Evolutionary conservation across 2,888 invertebrate genomes (phyloP).

Genomic region (Drosophila villosipedis): DNA sequence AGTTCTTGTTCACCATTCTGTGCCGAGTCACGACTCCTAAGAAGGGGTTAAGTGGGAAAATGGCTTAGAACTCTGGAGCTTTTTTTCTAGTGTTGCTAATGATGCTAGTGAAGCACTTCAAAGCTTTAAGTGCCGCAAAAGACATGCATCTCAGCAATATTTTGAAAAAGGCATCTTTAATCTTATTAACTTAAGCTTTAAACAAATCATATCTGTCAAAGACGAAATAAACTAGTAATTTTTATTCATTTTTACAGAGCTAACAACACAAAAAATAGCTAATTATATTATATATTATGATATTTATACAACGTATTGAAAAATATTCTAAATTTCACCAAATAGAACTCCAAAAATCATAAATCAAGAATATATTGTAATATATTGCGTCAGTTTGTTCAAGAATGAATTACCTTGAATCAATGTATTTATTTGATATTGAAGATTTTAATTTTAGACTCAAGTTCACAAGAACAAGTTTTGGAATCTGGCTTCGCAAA

Average conservation of each 20-base stretch:
- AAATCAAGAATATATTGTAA: background rate
- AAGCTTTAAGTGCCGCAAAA: conserved; percentile 28
- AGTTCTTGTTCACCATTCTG: conserved; percentile 58
- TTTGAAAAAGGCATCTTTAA: conserved; percentile 6
- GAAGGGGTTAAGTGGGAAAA: conserved; percentile 51
- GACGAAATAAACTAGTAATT: background rate
- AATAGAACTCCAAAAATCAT: background rate
- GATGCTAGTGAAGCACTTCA: conserved; percentile 43
- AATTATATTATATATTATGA: background rate
- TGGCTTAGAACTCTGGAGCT: conserved; percentile 22
- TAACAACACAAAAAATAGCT: background rate
- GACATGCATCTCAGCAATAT: conserved; percentile 30
- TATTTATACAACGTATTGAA: background rate
- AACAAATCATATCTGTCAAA: background rate
- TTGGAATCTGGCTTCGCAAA: background rate
- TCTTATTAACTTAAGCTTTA: background rate
- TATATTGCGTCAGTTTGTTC: background rate
- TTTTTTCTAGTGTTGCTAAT: conserved; percentile 5
- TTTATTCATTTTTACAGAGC: background rate
- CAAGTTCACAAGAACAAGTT: background rate
- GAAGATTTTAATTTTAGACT: background rate
- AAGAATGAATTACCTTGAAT: background rate
- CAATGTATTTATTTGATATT: background rate
- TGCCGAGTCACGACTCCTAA: conserved; percentile 57
- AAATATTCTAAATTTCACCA: background rate